These are phyloP conservation scores for Odontesthes bonariensis DNA, from an alignment of 2,113 vertebrate species.

Conservation along the genomic window DNA sequence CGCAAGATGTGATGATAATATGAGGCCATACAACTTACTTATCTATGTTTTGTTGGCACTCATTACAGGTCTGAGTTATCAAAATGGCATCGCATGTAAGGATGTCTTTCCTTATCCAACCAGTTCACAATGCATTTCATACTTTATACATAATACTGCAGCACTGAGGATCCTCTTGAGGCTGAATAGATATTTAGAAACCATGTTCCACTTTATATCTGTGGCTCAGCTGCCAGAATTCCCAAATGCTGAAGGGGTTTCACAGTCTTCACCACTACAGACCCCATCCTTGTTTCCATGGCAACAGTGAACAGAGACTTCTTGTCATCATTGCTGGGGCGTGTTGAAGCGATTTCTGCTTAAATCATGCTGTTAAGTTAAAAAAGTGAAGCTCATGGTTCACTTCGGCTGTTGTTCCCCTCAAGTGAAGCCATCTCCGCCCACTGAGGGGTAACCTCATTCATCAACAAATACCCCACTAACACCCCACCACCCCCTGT, in stretches of 20 bases:
- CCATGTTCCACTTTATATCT: slow-evolving; percentile 39
- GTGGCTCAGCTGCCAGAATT: slow-evolving; percentile 49
- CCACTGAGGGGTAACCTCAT: slow-evolving; percentile 26
- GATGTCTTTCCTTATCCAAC: slow-evolving; percentile 15
- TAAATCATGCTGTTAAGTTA: slow-evolving; percentile 36
- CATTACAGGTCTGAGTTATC: neutral
- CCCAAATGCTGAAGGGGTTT: slow-evolving; percentile 43
- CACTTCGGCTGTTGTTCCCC: slow-evolving; percentile 48
- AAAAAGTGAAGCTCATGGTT: slow-evolving; percentile 42
- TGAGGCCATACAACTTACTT: neutral
- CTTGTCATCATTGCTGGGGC: slow-evolving; percentile 54
- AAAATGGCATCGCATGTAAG: neutral
- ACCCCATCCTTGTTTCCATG: slow-evolving; percentile 72
- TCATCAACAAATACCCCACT: slow-evolving; percentile 39
- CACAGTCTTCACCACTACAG: slow-evolving; percentile 46
- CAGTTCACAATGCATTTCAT: slow-evolving; percentile 11
- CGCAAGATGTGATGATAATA: too few relatives aligned
- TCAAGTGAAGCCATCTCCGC: slow-evolving; percentile 41
- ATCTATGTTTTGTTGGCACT: neutral
- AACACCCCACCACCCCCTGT: slow-evolving; percentile 16
- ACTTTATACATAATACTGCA: slow-evolving; percentile 15
- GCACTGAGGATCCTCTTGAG: slow-evolving; percentile 13
- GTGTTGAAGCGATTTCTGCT: slow-evolving; percentile 43
- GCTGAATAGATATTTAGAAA: slow-evolving; percentile 35
- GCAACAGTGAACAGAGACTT: slow-evolving; percentile 69